These are phyloP conservation scores for Neogale vison DNA, from an alignment of 2,113 vertebrate species.

Conservation along the genomic window DNA sequence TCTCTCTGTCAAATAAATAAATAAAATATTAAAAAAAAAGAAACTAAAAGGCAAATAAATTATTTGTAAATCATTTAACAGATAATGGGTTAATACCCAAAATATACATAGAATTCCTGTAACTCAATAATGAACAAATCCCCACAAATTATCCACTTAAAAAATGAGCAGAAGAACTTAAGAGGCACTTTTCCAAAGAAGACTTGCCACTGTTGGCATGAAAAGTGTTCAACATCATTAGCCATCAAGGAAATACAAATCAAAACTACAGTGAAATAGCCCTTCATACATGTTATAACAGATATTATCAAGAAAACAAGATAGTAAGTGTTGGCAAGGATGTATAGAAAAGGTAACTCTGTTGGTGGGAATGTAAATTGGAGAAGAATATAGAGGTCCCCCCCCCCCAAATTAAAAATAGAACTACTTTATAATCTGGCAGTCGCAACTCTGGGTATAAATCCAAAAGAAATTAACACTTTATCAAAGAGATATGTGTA, in stretches of 20 bases:
- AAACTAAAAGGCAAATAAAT: not conserved
- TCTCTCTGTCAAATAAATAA: no score
- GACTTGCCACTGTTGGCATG: not conserved
- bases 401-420: not conserved
- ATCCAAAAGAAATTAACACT: not conserved
- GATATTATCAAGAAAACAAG: not conserved
- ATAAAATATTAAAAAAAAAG: no score
- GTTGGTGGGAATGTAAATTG: not conserved
- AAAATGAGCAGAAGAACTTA: not conserved
- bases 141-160: not conserved
- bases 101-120: not conserved
- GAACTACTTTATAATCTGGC: not conserved
- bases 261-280: not conserved
- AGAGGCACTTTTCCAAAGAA: not conserved
- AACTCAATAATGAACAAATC: not conserved
- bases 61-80: not conserved
- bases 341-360: not conserved
- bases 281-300: not conserved
- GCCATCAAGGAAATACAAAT: not conserved
- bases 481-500: not conserved
- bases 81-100: not conserved
- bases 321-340: not conserved
- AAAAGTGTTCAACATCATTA: not conserved
- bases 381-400: not conserved
- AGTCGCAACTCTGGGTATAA: not conserved